phyloP scores from a whole-genome alignment of 2,888 invertebrate genomes.

The Sthenelais limicola region DNA sequence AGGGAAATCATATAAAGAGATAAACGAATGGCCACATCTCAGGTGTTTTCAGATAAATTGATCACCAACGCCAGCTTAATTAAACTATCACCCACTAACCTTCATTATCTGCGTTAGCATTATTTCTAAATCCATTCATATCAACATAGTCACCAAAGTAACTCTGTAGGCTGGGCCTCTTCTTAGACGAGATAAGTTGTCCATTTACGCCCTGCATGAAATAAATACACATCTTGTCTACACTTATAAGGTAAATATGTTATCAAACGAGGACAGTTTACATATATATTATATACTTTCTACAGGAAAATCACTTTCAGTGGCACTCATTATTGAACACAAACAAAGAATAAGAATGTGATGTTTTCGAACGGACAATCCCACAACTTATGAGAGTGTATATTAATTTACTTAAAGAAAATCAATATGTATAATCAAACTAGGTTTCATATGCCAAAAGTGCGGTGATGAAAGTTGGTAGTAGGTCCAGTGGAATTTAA shows the following conservation, averaged over 20 bases:
- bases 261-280: not conserved
- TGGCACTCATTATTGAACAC: not conserved
- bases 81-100: no score
- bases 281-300: not conserved
- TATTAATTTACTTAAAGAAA: no score
- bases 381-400: no score
- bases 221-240: not conserved
- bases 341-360: not conserved
- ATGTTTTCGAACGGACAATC: not conserved
- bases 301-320: not conserved
- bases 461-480: no score
- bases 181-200: not conserved
- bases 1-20: no score
- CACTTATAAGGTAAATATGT: not conserved
- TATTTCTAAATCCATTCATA: not conserved
- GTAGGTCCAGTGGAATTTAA: no score
- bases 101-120: not conserved
- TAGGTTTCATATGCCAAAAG: no score
- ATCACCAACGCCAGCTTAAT: no score
- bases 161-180: conserved; percentile 14
- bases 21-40: no score
- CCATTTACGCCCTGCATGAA: conserved; percentile 4
- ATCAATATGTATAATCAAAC: no score
- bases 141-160: conserved; percentile 22
- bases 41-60: no score